Conservation (phyloP, 1,140 invertebrate genomes). For the Pseudachorutes palmiensis region DNA sequence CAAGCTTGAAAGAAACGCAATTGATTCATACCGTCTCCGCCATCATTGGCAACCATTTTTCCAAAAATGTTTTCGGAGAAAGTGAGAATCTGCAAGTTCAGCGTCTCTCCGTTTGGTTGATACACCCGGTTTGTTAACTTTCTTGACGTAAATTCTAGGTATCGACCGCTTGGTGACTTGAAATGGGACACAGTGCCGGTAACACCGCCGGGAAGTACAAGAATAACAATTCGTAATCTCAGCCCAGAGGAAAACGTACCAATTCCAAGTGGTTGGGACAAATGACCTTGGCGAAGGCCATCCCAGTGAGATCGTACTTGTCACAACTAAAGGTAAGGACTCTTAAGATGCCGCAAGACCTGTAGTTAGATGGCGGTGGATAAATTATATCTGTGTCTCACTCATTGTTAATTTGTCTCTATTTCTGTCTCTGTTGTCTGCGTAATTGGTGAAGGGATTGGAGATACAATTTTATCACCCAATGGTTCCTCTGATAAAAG, state of each 20-base stretch:
- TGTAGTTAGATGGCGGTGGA: too few relatives aligned
- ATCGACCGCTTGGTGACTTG: constrained; percentile 67
- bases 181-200: constrained; percentile 88
- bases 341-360: too few relatives aligned
- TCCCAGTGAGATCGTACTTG: constrained; percentile 83
- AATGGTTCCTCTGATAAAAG: constrained; percentile 11
- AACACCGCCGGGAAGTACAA: constrained; percentile 78
- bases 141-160: constrained; percentile 48
- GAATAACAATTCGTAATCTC: constrained; percentile 82
- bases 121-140: neutral
- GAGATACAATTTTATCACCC: constrained; percentile 13
- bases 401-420: too few relatives aligned
- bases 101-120: neutral
- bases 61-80: too few relatives aligned
- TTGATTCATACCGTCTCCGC: too few relatives aligned
- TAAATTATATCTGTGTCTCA: too few relatives aligned
- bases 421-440: constrained; percentile 6
- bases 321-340: constrained; percentile 75
- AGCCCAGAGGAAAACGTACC: constrained; percentile 83
- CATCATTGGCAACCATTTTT: too few relatives aligned
- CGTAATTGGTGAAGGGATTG: constrained; percentile 13
- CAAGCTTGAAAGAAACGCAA: too few relatives aligned
- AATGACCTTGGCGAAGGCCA: constrained; percentile 89
- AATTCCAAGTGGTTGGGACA: constrained; percentile 92
- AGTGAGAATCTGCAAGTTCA: too few relatives aligned